Evolutionary conservation across 2,888 invertebrate species (phyloP), one percentile per base, ranked within the genome.

Genomic region (Sisyra nigra): DNA sequence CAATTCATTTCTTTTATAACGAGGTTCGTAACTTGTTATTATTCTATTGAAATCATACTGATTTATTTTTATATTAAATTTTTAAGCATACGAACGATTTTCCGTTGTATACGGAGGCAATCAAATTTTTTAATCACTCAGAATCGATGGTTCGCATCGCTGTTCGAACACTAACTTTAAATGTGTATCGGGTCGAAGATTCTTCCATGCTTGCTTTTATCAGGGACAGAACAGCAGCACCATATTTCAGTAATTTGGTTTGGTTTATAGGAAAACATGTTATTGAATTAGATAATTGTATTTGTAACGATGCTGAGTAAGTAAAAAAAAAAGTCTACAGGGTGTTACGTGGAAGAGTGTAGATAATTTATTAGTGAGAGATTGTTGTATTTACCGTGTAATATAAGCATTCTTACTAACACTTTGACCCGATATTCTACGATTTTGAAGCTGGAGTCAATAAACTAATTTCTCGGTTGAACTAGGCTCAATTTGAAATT

Each of bases 131-230:
- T 67, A 96, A 98, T 62, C 97, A 98, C 64, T 82, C 89, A 0
- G 98, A 98, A 66, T 88, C 91, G 31, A 98, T 98, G 98, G 97
- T 98, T 30, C 76, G 98, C 39, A 99, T 98, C 52, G 98, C 98
- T 2, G 98, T 98, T 10, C 72, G 98, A 46, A 98, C 97, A 9
- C 74, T 99, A 48, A 94, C 97, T 1, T 70, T 99, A 34, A 99
- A 98, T 65, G 96, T 99, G 1, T 98, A 94, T 57, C 70, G 76
- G 66, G 94, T 96, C 30, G 86, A 91, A 56, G 94, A 94, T 62
- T 77, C 80, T 37, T 91, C 88, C 46, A 97, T 97, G 96, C 67
- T 96, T 49, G 75, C 84, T 50, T 97, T 96, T 61, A 96, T 97
- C 50, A 70, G 92, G 56, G 92, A 96, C 63, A 81, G 87, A 63